Evolutionary conservation across 2,113 vertebrate species (phyloP), one percentile per base, ranked within the genome.

Genomic region (Sigmodon hispidus): DNA sequence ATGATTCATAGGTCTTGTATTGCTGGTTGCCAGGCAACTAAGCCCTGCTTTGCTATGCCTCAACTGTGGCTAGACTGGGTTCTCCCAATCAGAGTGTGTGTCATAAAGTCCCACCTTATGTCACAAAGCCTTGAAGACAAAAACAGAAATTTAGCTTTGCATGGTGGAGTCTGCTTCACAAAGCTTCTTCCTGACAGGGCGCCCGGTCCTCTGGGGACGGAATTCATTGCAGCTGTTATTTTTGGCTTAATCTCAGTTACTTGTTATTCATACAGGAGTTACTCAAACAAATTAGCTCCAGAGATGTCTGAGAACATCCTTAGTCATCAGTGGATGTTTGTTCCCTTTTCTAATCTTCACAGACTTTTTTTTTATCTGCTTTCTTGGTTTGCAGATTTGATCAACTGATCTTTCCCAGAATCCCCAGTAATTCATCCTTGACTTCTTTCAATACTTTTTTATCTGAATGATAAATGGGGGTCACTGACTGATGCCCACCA

Each of bases 1-100:
- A 76, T 92, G 88, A 92, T 10, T 93, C 92, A 80, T 15, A 5
- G 16, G 50, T 67, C 92, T 84, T 85, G 59, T 79, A n/a, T 52
- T 55, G 65, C 61, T 65, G 79, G 92, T 96, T 94, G 87, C 95
- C 87, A 36, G 57, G 90, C 65, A 90, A 93, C 84, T 52, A 84
- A 91, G 17, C 45, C 80, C 52, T 24, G 16, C 50, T 83, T 83
- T 70, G 34, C 29, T 89, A 81, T 52, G 15, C 52, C 45, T 81
- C 73, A 45, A 40, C 34, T 40, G 21, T 57, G 63, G 43, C 61
- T 80, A 90, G 85, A 63, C 7, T 40, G 52, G 52, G 24, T 52
- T 87, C 87, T 93, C 84, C 84, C 73, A 84, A 24, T 90, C 55
- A 79, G 79, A 93, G 86, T 36, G 26, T 34, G 40, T 79, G 36